These are phyloP conservation scores for Diorhabda sublineata DNA, from an alignment of 1,140 invertebrate species.

Conservation along the genomic window DNA sequence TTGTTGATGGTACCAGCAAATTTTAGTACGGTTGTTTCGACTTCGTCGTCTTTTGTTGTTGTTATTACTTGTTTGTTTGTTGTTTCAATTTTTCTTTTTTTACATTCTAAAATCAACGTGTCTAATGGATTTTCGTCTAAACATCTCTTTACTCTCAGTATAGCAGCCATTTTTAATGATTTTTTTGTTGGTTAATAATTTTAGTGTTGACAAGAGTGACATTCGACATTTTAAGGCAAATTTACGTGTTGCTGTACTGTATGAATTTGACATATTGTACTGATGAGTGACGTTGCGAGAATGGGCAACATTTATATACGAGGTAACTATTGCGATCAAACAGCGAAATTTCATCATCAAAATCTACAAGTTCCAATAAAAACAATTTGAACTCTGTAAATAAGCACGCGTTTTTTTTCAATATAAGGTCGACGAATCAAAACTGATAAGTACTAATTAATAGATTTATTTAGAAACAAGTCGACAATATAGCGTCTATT, in stretches of 20 bases:
- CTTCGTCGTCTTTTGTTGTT: constrained; percentile 19
- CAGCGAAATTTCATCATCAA: too few species aligned
- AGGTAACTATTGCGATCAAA: too few species aligned
- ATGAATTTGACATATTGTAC: too few species aligned
- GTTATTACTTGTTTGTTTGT: constrained; percentile 21
- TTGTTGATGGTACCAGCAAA: constrained; percentile 54
- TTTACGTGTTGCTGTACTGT: not conserved
- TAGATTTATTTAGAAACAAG: too few species aligned
- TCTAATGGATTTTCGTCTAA: constrained; percentile 54
- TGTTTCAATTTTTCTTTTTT: constrained; percentile 48
- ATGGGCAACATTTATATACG: too few species aligned
- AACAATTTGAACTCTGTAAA: too few species aligned
- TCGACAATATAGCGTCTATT: too few species aligned
- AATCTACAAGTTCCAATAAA: too few species aligned
- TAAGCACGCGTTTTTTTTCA: too few species aligned
- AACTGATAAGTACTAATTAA: too few species aligned
- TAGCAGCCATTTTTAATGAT: constrained; percentile 49
- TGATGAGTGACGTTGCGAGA: too few species aligned
- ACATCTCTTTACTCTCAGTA: constrained; percentile 55
- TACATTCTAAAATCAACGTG: constrained; percentile 54
- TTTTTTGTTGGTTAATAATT: not conserved
- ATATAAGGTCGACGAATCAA: too few species aligned
- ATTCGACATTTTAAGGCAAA: not conserved
- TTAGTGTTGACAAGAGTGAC: not conserved
- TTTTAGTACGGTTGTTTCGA: constrained; percentile 48